phyloP scores from a whole-genome alignment of 2,113 vertebrate species.

The Protobothrops mucrosquamatus region DNA sequence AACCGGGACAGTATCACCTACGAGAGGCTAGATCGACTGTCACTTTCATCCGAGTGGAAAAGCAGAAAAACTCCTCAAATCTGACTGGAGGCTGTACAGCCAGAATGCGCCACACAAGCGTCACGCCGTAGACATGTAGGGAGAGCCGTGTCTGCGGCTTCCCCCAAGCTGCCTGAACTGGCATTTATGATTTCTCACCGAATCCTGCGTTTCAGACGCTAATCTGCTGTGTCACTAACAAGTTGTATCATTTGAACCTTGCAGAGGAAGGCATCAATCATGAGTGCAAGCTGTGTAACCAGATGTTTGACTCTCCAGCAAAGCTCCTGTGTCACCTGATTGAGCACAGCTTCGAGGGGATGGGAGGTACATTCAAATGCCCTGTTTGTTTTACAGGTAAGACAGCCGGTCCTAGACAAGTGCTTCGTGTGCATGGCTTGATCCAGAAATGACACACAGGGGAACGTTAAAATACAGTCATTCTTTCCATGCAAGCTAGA shows the following conservation, averaged over 20 bases:
- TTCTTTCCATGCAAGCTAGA: slow-evolving; percentile 32
- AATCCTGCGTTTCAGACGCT: slow-evolving; percentile 47
- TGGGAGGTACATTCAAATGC: slow-evolving; percentile 99
- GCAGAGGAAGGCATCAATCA: slow-evolving; percentile 99
- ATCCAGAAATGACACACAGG: slow-evolving; percentile 59
- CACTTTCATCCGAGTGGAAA: accelerated
- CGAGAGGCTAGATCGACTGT: accelerated
- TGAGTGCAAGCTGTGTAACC: slow-evolving; percentile 99
- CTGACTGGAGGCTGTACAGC: background rate
- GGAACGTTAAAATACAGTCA: slow-evolving; percentile 62
- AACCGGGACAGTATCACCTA: accelerated
- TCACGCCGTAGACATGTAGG: background rate
- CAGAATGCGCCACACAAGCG: accelerated
- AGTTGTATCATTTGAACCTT: slow-evolving; percentile 79
- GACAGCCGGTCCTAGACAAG: slow-evolving; percentile 62
- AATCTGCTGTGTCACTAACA: slow-evolving; percentile 72
- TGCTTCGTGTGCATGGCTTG: slow-evolving; percentile 61
- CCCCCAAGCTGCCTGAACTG: background rate
- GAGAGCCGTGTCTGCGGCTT: background rate
- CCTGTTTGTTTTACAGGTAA: slow-evolving; percentile 99
- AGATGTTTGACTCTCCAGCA: slow-evolving; percentile 99
- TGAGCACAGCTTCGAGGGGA: slow-evolving; percentile 99
- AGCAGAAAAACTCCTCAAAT: background rate
- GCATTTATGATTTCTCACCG: background rate
- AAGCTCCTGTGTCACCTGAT: slow-evolving; percentile 99